Percentiles rank a stretch among this genome's conserved stretches.
phyloP scores from a whole-genome alignment of 2,888 invertebrate species.

The Nemurella pictetii region DNA sequence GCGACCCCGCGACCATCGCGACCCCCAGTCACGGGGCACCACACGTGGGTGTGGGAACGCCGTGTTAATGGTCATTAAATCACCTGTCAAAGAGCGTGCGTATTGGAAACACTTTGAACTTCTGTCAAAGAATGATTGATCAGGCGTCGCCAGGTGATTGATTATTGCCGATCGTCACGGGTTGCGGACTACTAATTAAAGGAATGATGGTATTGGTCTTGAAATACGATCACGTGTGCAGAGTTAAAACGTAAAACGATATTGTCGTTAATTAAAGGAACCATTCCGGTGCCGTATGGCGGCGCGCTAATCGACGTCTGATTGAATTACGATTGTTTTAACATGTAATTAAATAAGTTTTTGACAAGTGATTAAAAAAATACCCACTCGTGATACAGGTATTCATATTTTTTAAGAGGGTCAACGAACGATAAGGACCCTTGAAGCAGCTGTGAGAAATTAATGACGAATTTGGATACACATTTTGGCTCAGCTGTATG shows the following conservation, averaged over 20 bases:
- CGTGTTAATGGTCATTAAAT: constrained; percentile 2
- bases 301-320: neutral
- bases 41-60: neutral
- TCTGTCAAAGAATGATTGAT: constrained; percentile 9
- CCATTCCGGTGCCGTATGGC: neutral
- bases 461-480: too few species aligned
- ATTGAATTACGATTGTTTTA: neutral
- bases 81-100: neutral
- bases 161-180: neutral
- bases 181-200: neutral
- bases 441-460: too few species aligned
- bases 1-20: too few species aligned
- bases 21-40: neutral
- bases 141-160: neutral
- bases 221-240: neutral
- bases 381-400: neutral
- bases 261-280: neutral
- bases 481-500: too few species aligned
- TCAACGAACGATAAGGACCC: neutral
- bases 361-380: neutral
- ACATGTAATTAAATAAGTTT: constrained; percentile 7
- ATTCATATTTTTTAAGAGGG: neutral
- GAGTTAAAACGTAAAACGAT: neutral
- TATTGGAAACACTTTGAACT: neutral
- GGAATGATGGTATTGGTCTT: neutral